Conservation (phyloP, 2,113 vertebrate species). For the Lepus timidus region DNA sequence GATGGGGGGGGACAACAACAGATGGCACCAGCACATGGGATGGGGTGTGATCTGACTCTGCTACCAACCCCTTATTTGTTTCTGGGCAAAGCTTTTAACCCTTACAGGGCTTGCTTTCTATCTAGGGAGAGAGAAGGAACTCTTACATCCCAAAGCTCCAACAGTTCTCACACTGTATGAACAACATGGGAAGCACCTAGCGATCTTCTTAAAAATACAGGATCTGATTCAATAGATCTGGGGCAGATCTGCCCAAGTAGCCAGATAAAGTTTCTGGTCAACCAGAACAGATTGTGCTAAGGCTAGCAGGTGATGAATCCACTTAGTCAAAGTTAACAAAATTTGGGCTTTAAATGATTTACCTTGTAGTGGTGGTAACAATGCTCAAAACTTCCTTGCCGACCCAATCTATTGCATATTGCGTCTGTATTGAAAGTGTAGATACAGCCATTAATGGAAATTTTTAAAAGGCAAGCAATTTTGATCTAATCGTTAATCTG, state of each 20-base stretch:
- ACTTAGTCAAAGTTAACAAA: not conserved
- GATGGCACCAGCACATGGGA: not conserved
- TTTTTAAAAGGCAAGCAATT: slow-evolving; percentile 15
- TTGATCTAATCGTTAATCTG: slow-evolving; percentile 40
- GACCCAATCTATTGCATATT: not conserved
- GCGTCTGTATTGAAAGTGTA: not conserved
- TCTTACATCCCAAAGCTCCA: not conserved
- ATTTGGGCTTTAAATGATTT: not conserved
- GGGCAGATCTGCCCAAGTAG: not conserved
- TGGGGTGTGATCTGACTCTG: not conserved
- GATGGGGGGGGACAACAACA: not conserved
- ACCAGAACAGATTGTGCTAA: not conserved
- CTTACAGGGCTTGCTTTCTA: not conserved
- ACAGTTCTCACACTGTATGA: not conserved
- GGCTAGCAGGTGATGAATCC: not conserved
- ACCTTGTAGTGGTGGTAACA: not conserved
- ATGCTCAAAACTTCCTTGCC: not conserved
- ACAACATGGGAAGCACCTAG: not conserved
- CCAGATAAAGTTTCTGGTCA: not conserved
- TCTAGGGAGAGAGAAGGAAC: not conserved
- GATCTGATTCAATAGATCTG: slow-evolving; percentile 5
- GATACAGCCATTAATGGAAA: not conserved
- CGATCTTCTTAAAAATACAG: slow-evolving; percentile 11
- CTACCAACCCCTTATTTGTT: not conserved
- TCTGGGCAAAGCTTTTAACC: not conserved